Base-by-base conservation (phyloP, 1,140 invertebrate species). In the Trichogramma pretiosum region DNA sequence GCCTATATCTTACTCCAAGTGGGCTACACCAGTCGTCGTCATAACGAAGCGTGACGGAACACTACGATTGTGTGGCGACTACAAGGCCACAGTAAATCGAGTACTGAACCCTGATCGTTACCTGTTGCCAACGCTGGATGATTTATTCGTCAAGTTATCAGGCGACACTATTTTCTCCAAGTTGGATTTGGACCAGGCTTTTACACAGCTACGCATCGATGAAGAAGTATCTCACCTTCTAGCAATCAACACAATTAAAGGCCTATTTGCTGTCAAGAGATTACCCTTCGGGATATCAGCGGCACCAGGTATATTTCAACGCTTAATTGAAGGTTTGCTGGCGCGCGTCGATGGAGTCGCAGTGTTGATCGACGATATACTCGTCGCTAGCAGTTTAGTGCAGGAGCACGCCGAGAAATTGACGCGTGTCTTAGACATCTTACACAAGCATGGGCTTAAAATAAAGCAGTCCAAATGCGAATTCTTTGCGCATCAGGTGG, bases 221-320 rank as follows among this genome's bases (percentile, higher is more conserved):
- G 59, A 68, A 1, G 35, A 52, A 8, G 56, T 63, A 9, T 32
- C 57, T 18, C 54, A 58, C 50, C 14, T 56, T 3, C 32, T 64
- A 7, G 61, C 59, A 0, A 50, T 65, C 23, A 63, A 60, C 37
- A 65, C 61, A 7, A 68, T 65, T 17, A 61, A 61, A 41, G 73
- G 75, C 5, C 42, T 75, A n/a, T 77, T 64, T 53, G 50, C 56
- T 7, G 68, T 74, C 14, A 69, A 68, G 22, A 42, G 72, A 4
- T 46, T 79, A 48, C 62, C 64, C 9, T 77, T 73, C 57, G 72
- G 75, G 3, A 60, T 75, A 7, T 58, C 61, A 21, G 59, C 63
- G n/a, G 62, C 62, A 28, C 70, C 67, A 21, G 68, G 63, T 18
- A 72, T 72, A 22, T 74, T 62, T 42, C 60, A 68, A 41, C 35